A percentile compares a stretch with the other conserved stretches of the same genome.
These are phyloP conservation scores for Melolontha melolontha DNA, from an alignment of 2,888 invertebrate species.

Conservation along the genomic window DNA sequence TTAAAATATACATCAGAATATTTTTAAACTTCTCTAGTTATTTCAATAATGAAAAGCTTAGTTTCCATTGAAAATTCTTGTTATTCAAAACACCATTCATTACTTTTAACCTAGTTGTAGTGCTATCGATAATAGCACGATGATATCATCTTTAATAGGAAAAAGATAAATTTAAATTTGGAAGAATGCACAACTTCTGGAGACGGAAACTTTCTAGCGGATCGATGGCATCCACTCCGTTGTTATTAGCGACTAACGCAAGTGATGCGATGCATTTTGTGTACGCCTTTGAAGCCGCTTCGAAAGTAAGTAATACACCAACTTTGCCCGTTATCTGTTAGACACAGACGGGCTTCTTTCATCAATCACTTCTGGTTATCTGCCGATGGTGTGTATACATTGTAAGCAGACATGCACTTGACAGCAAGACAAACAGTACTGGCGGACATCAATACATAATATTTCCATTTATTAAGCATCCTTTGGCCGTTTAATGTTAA, in stretches of 20 bases:
- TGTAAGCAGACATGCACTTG: constrained; percentile 30
- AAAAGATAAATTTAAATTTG: no score
- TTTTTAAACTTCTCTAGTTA: no score
- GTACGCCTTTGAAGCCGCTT: not conserved
- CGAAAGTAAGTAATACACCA: constrained; percentile 12
- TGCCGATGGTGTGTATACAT: constrained; percentile 48
- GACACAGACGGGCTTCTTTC: constrained; percentile 58
- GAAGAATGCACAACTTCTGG: no score
- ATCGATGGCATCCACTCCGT: not conserved
- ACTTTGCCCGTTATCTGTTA: constrained; percentile 53
- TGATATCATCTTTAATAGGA: no score
- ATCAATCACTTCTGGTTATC: constrained; percentile 58
- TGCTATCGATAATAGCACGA: no score
- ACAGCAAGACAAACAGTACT: constrained; percentile 53
- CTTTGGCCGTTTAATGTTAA: constrained; percentile 23
- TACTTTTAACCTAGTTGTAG: no score
- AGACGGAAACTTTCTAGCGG: no score
- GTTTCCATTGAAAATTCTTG: no score
- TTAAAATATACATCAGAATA: no score
- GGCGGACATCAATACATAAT: constrained; percentile 41
- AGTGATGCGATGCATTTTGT: no score
- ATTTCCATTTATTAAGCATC: constrained; percentile 41
- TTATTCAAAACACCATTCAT: no score
- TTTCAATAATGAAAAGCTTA: no score
- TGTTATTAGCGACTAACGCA: not conserved